phyloP scores from a whole-genome alignment of 2,888 invertebrate genomes.

The Schizaphis graminum region DNA sequence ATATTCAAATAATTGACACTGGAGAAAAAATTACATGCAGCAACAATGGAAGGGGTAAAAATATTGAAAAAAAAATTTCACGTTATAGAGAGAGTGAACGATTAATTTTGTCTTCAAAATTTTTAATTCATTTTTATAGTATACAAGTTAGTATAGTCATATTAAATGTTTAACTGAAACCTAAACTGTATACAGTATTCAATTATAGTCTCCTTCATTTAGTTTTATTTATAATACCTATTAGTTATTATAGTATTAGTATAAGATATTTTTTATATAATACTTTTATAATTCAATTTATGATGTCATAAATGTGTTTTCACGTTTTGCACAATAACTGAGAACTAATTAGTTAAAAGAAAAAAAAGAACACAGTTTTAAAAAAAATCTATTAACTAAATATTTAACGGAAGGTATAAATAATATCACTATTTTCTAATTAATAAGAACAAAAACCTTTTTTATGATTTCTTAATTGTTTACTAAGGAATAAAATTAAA shows the following conservation, averaged over 20 bases:
- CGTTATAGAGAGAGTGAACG: background rate
- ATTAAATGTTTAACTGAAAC: background rate
- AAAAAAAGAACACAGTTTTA: background rate
- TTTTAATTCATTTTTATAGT: background rate
- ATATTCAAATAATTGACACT: background rate
- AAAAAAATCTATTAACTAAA: background rate
- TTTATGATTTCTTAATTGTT: background rate
- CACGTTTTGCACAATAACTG: background rate
- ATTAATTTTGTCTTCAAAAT: background rate
- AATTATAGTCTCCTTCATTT: too few species aligned
- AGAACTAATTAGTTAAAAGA: background rate
- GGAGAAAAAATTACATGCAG: background rate
- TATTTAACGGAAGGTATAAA: background rate
- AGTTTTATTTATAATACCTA: too few species aligned
- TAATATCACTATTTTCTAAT: background rate
- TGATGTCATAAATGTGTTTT: background rate
- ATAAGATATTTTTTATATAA: background rate
- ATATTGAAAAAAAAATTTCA: slow-evolving; percentile 1
- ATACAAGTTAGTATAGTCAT: background rate
- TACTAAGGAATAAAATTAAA: background rate
- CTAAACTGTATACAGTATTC: too few species aligned
- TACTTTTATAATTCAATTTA: background rate
- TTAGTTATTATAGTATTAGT: background rate
- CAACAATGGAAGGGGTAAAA: background rate
- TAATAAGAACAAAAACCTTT: background rate